Percentiles rank a stretch among this genome's conserved stretches.
These are phyloP conservation scores for Oophaga pumilio DNA, from an alignment of 2,113 vertebrate species.

Conservation along the genomic window DNA sequence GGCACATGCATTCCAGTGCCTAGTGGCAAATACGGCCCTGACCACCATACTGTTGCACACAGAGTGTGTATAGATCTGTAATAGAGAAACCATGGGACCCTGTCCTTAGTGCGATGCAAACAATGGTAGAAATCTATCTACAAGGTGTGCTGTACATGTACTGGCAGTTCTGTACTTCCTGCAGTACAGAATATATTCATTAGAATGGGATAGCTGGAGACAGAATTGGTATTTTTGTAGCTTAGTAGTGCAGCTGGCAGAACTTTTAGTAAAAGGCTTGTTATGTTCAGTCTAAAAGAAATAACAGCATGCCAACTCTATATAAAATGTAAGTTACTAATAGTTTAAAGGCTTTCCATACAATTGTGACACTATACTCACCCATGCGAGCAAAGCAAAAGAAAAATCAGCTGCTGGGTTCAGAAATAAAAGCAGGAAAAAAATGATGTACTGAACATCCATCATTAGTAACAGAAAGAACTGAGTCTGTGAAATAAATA, in stretches of 20 bases:
- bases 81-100: too few species aligned
- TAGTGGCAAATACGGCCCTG: too few species aligned
- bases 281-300: constrained; percentile 18
- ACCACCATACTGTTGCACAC: too few species aligned
- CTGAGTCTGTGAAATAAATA: constrained; percentile 8
- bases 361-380: not conserved
- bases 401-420: not conserved
- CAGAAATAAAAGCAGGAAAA: not conserved
- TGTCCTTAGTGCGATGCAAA: too few species aligned
- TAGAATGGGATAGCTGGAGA: not conserved
- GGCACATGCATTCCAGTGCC: too few species aligned
- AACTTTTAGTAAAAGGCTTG: not conserved
- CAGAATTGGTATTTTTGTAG: not conserved
- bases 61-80: too few species aligned
- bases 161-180: not conserved
- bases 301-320: not conserved
- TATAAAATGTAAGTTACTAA: constrained; percentile 11
- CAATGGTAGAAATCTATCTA: too few species aligned
- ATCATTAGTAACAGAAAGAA: constrained; percentile 17
- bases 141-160: not conserved
- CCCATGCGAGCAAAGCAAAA: not conserved
- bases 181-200: not conserved
- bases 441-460: not conserved
- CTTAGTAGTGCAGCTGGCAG: constrained; percentile 1
- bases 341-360: constrained; percentile 12